These are phyloP conservation scores for Drosophila formosana DNA, from an alignment of 2,888 invertebrate genomes.

Conservation along the genomic window DNA sequence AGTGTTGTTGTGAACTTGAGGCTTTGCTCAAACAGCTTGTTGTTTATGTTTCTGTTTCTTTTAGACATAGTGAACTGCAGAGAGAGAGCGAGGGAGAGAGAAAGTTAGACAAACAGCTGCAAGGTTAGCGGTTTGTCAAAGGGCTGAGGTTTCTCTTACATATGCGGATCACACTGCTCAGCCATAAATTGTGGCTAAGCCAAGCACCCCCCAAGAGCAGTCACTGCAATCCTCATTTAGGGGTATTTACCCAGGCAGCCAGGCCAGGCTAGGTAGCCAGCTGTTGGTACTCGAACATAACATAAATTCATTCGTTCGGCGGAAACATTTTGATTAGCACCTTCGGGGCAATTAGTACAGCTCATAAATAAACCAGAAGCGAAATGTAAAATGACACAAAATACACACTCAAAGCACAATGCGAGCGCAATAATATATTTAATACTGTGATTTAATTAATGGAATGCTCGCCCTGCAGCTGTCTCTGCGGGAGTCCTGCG, in stretches of 20 bases:
- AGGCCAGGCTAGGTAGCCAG: slow-evolving; percentile 8
- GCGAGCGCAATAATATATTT: slow-evolving; percentile 26
- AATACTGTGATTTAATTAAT: slow-evolving; percentile 59
- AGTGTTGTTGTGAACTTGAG: slow-evolving; percentile 37
- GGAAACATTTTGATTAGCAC: slow-evolving; percentile 60
- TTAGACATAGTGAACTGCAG: neutral
- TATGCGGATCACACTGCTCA: slow-evolving; percentile 35
- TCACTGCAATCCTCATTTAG: slow-evolving; percentile 19
- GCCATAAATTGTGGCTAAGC: slow-evolving; percentile 32
- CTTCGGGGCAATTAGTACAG: slow-evolving; percentile 55
- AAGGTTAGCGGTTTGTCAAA: slow-evolving; percentile 37
- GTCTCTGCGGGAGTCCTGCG: slow-evolving; percentile 22
- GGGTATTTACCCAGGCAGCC: slow-evolving; percentile 7
- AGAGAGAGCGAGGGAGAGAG: neutral
- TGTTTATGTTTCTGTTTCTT: slow-evolving; percentile 40
- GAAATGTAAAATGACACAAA: slow-evolving; percentile 43
- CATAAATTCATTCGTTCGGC: neutral
- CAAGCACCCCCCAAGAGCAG: neutral
- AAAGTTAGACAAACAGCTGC: slow-evolving; percentile 31
- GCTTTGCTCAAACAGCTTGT: slow-evolving; percentile 45
- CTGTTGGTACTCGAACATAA: slow-evolving; percentile 16
- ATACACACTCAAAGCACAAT: slow-evolving; percentile 11
- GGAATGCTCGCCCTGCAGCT: slow-evolving; percentile 38
- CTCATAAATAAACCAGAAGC: slow-evolving; percentile 61
- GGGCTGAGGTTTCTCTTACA: slow-evolving; percentile 20